Evolutionary conservation across 2,888 invertebrate species (phyloP).

Genomic region (Resseliella maxima): DNA sequence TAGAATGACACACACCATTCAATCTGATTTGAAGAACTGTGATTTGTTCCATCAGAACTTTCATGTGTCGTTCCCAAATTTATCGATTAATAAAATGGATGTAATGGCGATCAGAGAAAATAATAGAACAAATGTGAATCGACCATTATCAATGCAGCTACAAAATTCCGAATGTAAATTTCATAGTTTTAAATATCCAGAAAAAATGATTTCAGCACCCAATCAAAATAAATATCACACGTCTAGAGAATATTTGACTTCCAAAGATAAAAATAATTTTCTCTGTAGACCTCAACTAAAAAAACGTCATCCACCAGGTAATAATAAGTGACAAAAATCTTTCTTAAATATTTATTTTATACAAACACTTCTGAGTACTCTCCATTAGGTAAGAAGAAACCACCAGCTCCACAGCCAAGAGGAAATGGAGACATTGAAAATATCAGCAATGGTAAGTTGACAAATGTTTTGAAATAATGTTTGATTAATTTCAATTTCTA

Average conservation of each 20-base stretch:
- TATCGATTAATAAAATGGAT: too few relatives aligned
- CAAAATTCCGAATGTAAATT: too few relatives aligned
- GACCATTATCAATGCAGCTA: not conserved
- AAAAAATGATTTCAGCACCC: not conserved
- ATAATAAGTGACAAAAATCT: too few relatives aligned
- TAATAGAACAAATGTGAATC: not conserved
- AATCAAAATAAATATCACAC: constrained; percentile 57
- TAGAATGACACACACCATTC: constrained; percentile 6
- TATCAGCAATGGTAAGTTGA: too few relatives aligned
- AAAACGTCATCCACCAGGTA: constrained; percentile 62
- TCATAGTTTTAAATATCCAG: too few relatives aligned
- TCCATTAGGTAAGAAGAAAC: constrained; percentile 64
- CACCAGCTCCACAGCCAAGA: constrained; percentile 64
- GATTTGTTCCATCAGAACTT: constrained; percentile 63
- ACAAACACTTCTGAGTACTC: too few relatives aligned
- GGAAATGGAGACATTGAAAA: too few relatives aligned
- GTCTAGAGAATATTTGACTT: constrained; percentile 58
- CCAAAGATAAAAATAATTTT: constrained; percentile 58
- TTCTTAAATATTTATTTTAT: too few relatives aligned
- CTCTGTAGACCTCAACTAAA: constrained; percentile 66
- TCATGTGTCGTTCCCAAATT: constrained; percentile 66
- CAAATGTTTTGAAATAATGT: too few relatives aligned
- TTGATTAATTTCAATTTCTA: too few relatives aligned
- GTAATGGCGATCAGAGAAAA: too few relatives aligned
- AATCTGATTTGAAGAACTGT: constrained; percentile 57